Base-by-base conservation (phyloP, 2,888 invertebrate genomes). In the Eupithecia vulgata region DNA sequence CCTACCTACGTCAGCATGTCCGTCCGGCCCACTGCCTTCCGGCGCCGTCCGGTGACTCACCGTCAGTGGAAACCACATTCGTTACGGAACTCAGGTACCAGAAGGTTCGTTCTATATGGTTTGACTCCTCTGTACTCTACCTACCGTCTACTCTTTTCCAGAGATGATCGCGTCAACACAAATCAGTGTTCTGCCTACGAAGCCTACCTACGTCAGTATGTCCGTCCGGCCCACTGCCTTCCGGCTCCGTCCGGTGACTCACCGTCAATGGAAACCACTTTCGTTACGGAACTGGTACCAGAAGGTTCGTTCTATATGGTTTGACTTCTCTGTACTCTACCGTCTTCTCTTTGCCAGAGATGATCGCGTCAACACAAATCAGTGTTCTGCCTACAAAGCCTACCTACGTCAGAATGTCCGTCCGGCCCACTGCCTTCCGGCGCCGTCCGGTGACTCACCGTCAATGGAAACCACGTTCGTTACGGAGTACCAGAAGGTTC, bases 381-480 rank as follows among this genome's bases (percentile, higher is more conserved):
- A 75, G 72, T 68, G 68, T 71, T 67, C 72, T 57, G 62, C 75
- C 75, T 72, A 72, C 72, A 59, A 68, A 74, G 76, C 68, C 72
- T 71, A 52, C 74, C 73, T 74, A 74, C 73, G 76, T 74, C 76
- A 76, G 66, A 48, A 74, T 71, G 72, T 76, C 76, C 71, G 74
- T 73, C 71, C 76, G 73, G 72, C 75, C 70, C 70, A 70, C 76
- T 17, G 52, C 52, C 52, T 52, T 52, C 52, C 52, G 52, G 52
- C 48, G 42, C n/a, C n/a, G n/a, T n/a, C n/a, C n/a, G n/a, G n/a
- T n/a, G n/a, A n/a, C n/a, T n/a, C n/a, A n/a, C n/a, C n/a, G n/a
- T n/a, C n/a, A n/a, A n/a, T n/a, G n/a, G n/a, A n/a, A n/a, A n/a
- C n/a, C n/a, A n/a, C n/a, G n/a, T n/a, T n/a, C n/a, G n/a, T n/a